These are phyloP conservation scores for Drosophila paranaensis DNA, from an alignment of 2,888 invertebrate genomes.

Conservation along the genomic window DNA sequence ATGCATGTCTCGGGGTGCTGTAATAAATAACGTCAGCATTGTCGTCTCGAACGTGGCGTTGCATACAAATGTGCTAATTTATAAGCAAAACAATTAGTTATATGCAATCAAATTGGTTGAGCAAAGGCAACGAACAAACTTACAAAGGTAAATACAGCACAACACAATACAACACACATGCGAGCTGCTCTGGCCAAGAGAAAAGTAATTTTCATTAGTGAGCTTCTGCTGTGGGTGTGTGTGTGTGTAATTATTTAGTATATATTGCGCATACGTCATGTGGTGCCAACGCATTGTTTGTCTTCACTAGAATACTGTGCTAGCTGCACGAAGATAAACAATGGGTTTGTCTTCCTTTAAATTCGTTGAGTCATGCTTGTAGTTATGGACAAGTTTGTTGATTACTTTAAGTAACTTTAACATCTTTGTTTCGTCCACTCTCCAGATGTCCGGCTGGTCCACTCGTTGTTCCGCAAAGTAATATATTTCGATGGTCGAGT, in stretches of 20 bases:
- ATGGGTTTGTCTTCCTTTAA: slow-evolving; percentile 15
- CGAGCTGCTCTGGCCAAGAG: slow-evolving; percentile 7
- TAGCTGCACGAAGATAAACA: slow-evolving; percentile 9
- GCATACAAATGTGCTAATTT: slow-evolving; percentile 80
- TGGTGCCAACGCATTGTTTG: slow-evolving; percentile 39
- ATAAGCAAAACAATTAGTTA: slow-evolving; percentile 78
- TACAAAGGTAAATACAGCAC: not conserved
- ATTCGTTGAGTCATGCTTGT: slow-evolving; percentile 42
- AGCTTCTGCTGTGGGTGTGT: slow-evolving; percentile 21
- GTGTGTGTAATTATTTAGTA: slow-evolving; percentile 66
- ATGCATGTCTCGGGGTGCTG: slow-evolving; percentile 42
- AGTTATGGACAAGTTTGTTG: not conserved
- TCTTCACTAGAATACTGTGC: slow-evolving; percentile 7
- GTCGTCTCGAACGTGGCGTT: slow-evolving; percentile 47
- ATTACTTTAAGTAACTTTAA: slow-evolving; percentile 9
- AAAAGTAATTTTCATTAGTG: slow-evolving; percentile 76
- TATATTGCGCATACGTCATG: slow-evolving; percentile 70
- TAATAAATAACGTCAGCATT: slow-evolving; percentile 74
- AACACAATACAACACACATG: slow-evolving; percentile 25
- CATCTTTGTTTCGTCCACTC: not conserved
- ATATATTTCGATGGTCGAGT: not conserved
- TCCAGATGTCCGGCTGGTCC: not conserved
- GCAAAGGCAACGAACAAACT: slow-evolving; percentile 22
- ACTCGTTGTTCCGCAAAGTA: not conserved
- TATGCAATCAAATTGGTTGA: slow-evolving; percentile 65